These are phyloP conservation scores for Caenorhabditis japonica DNA, from an alignment of 2,888 invertebrate genomes.

Conservation along the genomic window DNA sequence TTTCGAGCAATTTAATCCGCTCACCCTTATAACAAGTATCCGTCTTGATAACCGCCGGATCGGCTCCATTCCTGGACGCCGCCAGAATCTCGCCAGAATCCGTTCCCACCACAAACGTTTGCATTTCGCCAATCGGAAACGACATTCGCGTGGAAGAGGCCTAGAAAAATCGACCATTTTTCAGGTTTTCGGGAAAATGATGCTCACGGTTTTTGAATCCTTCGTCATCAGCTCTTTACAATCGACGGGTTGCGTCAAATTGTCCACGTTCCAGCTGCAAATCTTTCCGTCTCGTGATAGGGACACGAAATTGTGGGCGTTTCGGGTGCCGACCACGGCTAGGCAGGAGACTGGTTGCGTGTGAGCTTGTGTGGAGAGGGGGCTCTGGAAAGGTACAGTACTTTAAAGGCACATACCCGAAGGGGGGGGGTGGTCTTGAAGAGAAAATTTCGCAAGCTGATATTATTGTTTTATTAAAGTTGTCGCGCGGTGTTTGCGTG, in stretches of 20 bases:
- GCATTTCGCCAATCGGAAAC: slow-evolving; percentile 92
- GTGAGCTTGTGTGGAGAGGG: slow-evolving; percentile 73
- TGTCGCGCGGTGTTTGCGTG: no score
- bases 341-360: slow-evolving; percentile 95
- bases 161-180: no score
- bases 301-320: slow-evolving; percentile 92
- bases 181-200: no score
- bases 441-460: no score
- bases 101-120: slow-evolving; percentile 95
- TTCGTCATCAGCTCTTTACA: slow-evolving; percentile 58
- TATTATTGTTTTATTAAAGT: no score
- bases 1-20: no score
- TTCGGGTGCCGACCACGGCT: slow-evolving; percentile 86
- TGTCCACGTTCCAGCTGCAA: slow-evolving; percentile 98
- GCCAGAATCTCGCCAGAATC: slow-evolving; percentile 96
- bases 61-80: slow-evolving; percentile 89
- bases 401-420: no score
- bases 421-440: no score
- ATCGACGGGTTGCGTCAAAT: slow-evolving; percentile 78
- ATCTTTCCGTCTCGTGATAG: slow-evolving; percentile 91
- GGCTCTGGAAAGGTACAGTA: slow-evolving; percentile 73
- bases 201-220: slow-evolving; percentile 48
- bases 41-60: slow-evolving; percentile 50
- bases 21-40: slow-evolving; percentile 40
- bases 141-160: slow-evolving; percentile 91